Base-by-base conservation (phyloP, 2,888 invertebrate genomes). In the Napeogenes sylphis region DNA sequence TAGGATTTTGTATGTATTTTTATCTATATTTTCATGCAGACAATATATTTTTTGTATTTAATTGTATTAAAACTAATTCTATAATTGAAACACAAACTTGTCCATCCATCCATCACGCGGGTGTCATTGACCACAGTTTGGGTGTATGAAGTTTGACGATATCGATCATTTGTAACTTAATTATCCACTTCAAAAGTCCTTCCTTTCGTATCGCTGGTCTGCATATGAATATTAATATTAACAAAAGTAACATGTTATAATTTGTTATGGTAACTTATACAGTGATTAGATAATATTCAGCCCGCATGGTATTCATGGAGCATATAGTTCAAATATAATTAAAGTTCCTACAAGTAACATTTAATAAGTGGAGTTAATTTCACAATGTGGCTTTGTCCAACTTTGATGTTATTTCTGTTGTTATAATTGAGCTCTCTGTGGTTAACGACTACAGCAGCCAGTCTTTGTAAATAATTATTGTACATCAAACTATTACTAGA, bases 161-260 rank as follows among this genome's bases (percentile, higher is more conserved):
- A 88, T 88, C 88, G 79, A 86, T 89, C 88, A 88, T 82, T 79
- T 77, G 71, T 85, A 85, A 86, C 76, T 70, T 80, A 82, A 84
- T 87, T 83, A 75, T 78, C 65, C 66, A 35, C 62, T 69, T 68
- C 67, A 70, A 70, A 74, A 75, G 69, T 76, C 75, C 75, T 75
- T 73, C 72, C 66, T 51, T 56, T 45, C 35, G 51, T 58, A 56
- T 13, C 45, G 55, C 53, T 42, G 38, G 61, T 70, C 61, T 66
- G 45, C 56, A 64, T 61, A 21, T 21, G 21, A 21, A 21, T 63
- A 56, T 59, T 54, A 38, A 56, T 56, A 61, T 55, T 64, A 51
- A 33, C 53, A 55, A 53, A 51, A 42, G 30, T 45, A 58, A 55
- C 12, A 35, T 45, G 12, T 55, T 42, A 8, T 13, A 13, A 33